These are phyloP conservation scores for Lampropteryx suffumata DNA, from an alignment of 2,888 invertebrate genomes.

Conservation along the genomic window DNA sequence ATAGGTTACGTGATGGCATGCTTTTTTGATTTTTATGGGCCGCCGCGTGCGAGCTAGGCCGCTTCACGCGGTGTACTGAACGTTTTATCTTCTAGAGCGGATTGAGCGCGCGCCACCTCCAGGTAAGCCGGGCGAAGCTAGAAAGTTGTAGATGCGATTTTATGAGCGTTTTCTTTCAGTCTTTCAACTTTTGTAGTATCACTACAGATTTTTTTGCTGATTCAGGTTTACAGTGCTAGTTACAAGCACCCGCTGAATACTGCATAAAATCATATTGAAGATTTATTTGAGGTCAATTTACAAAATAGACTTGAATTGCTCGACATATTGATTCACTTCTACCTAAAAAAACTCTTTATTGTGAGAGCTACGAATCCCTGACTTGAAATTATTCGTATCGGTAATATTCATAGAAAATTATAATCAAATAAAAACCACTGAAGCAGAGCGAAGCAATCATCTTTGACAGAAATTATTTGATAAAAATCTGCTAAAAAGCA, in stretches of 20 bases:
- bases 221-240: no score
- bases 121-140: constrained; percentile 54
- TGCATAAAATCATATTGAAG: no score
- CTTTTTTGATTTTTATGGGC: constrained; percentile 38
- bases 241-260: no score
- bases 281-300: no score
- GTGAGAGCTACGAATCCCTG: no score
- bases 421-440: neutral
- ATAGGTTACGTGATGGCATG: constrained; percentile 46
- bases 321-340: no score
- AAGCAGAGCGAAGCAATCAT: constrained; percentile 7
- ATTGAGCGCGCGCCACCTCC: constrained; percentile 50
- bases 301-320: no score
- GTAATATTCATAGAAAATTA: neutral
- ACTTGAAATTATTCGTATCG: no score
- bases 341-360: no score
- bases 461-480: constrained; percentile 16
- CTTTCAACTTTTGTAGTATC: no score
- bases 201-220: no score
- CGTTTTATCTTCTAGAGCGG: constrained; percentile 45
- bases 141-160: constrained; percentile 47
- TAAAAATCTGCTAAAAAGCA: constrained; percentile 18
- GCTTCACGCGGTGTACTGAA: constrained; percentile 63
- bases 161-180: constrained; percentile 1
- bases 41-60: constrained; percentile 42